Evolutionary conservation across 1,140 invertebrate species (phyloP).

Genomic region (Scylla paramamosain): DNA sequence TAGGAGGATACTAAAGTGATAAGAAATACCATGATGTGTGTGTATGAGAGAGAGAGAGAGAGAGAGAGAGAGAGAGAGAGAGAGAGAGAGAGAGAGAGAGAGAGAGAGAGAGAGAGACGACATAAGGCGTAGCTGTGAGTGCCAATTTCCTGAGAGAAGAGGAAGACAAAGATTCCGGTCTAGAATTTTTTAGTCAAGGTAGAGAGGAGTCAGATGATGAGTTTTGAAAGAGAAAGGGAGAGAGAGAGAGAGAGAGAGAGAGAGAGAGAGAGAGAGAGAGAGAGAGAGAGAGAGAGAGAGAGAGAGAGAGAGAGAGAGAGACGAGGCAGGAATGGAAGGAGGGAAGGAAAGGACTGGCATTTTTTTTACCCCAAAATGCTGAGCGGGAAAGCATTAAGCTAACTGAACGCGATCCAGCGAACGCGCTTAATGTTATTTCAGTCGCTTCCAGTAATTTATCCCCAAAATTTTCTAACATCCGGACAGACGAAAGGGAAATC

Average conservation of each 20-base stretch:
- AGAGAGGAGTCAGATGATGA: no score
- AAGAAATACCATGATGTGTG: background rate
- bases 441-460: background rate
- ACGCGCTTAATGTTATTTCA: conserved; percentile 19
- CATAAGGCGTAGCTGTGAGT: background rate
- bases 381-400: background rate
- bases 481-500: background rate
- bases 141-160: no score
- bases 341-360: background rate
- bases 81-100: conserved; percentile 44
- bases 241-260: conserved; percentile 20
- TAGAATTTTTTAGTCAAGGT: no score
- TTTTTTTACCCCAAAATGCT: background rate
- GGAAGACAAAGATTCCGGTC: no score
- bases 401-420: background rate
- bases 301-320: conserved; percentile 11
- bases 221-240: background rate
- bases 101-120: conserved; percentile 40
- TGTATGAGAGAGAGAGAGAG: conserved; percentile 45
- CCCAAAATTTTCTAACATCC: background rate
- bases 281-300: conserved; percentile 20
- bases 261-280: conserved; percentile 20
- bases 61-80: conserved; percentile 51
- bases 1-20: background rate
- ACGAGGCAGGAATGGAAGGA: background rate